Conservation (phyloP, 2,113 vertebrate species). For the Cranoglanis bouderius region DNA sequence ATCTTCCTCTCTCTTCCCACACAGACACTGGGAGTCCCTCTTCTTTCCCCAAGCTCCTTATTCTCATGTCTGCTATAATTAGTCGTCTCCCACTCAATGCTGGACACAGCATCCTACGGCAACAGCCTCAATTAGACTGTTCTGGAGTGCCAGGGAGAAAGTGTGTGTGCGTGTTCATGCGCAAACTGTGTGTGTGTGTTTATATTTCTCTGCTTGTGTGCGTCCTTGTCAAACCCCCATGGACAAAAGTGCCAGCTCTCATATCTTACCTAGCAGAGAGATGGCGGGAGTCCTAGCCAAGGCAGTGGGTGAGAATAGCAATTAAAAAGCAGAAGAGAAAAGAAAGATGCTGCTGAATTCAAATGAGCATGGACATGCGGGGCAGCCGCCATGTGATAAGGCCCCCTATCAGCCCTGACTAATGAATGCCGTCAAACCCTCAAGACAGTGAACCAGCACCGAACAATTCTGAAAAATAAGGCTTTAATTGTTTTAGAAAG, state of each 20-base stretch:
- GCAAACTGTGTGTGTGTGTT: background rate
- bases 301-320: constrained; percentile 38
- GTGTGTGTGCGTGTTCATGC: background rate
- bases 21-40: constrained; percentile 35
- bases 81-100: constrained; percentile 46
- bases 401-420: constrained; percentile 11
- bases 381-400: constrained; percentile 37
- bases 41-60: constrained; percentile 4
- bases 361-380: constrained; percentile 30
- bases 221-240: constrained; percentile 37
- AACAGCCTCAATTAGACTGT: constrained; percentile 54
- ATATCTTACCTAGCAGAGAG: constrained; percentile 29
- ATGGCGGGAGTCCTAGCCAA: constrained; percentile 21
- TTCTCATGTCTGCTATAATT: constrained; percentile 55
- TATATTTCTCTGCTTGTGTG: constrained; percentile 5
- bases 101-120: constrained; percentile 48
- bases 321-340: constrained; percentile 36
- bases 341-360: constrained; percentile 20
- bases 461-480: constrained; percentile 3
- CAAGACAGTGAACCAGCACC: background rate
- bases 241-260: constrained; percentile 28
- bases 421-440: constrained; percentile 23
- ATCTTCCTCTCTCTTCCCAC: background rate
- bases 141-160: constrained; percentile 38
- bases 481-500: constrained; percentile 22